Conservation (phyloP, 2,797 vertebrate species). For the Ctenopoma kingsleyae region DNA sequence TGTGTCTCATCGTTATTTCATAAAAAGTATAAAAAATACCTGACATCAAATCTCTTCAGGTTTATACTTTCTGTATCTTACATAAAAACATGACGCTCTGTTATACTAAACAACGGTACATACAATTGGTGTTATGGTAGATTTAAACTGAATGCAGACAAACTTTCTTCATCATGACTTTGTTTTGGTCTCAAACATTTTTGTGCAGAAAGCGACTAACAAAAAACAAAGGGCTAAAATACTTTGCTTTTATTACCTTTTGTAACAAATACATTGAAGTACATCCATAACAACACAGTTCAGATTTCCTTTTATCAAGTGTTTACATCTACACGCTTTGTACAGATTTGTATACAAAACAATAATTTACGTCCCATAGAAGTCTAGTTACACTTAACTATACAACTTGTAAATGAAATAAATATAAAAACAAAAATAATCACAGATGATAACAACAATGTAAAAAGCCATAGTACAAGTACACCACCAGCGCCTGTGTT, state of each 20-base stretch:
- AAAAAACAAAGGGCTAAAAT: slow-evolving; percentile 89
- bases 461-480: slow-evolving; percentile 75
- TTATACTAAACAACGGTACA: too few relatives aligned
- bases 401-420: slow-evolving; percentile 88
- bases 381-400: slow-evolving; percentile 88
- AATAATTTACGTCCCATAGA: slow-evolving; percentile 98
- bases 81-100: too few relatives aligned
- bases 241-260: slow-evolving; percentile 96
- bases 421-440: slow-evolving; percentile 85
- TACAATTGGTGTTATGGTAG: too few relatives aligned
- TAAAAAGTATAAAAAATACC: too few relatives aligned
- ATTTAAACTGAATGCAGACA: too few relatives aligned
- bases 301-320: slow-evolving; percentile 86
- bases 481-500: slow-evolving; percentile 74
- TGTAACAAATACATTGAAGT: slow-evolving; percentile 88
- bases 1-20: neutral
- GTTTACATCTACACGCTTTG: slow-evolving; percentile 97
- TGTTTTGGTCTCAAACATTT: too few relatives aligned
- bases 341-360: slow-evolving; percentile 98
- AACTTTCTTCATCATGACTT: too few relatives aligned
- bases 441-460: slow-evolving; percentile 72
- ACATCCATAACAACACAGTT: slow-evolving; percentile 88
- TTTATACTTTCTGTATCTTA: too few relatives aligned
- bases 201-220: neutral
- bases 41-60: too few relatives aligned